Evolutionary conservation across 2,797 vertebrate genomes (phyloP).

Genomic region (Malacoctenus gilli): DNA sequence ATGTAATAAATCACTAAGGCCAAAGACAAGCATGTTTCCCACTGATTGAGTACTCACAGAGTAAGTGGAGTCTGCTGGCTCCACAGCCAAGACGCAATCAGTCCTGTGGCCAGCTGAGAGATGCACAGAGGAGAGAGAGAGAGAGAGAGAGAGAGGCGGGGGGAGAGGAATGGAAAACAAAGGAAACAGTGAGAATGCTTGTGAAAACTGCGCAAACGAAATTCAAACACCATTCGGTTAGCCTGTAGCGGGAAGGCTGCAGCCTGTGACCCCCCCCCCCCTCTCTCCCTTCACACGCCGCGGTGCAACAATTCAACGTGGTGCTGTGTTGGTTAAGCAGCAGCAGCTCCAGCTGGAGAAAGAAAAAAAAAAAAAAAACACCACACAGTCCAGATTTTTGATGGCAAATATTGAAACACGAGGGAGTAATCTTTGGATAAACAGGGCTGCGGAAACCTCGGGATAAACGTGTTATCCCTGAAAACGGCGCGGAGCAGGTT

Average conservation of each 20-base stretch:
- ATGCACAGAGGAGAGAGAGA: constrained; percentile 1
- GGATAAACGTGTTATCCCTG: background rate
- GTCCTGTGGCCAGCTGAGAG: constrained; percentile 31
- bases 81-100: constrained; percentile 49
- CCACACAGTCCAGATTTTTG: constrained; percentile 1
- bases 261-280: no score
- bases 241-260: background rate
- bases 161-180: background rate
- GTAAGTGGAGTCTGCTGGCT: constrained; percentile 53
- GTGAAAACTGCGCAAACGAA: constrained; percentile 24
- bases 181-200: constrained; percentile 13
- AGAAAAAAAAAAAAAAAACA: no score
- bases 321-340: background rate
- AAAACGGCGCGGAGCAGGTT: background rate
- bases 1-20: constrained; percentile 66
- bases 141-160: constrained; percentile 2
- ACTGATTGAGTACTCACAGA: constrained; percentile 71
- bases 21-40: constrained; percentile 64
- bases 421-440: constrained; percentile 9
- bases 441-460: background rate
- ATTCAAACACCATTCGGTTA: constrained; percentile 16
- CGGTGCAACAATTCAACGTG: background rate
- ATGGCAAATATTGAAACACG: constrained; percentile 15
- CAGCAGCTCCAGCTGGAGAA: background rate
- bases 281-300: no score